A percentile compares a stretch with the other conserved stretches of the same genome.
phyloP scores from a whole-genome alignment of 1,140 invertebrate genomes.

The Sinella curviseta region DNA sequence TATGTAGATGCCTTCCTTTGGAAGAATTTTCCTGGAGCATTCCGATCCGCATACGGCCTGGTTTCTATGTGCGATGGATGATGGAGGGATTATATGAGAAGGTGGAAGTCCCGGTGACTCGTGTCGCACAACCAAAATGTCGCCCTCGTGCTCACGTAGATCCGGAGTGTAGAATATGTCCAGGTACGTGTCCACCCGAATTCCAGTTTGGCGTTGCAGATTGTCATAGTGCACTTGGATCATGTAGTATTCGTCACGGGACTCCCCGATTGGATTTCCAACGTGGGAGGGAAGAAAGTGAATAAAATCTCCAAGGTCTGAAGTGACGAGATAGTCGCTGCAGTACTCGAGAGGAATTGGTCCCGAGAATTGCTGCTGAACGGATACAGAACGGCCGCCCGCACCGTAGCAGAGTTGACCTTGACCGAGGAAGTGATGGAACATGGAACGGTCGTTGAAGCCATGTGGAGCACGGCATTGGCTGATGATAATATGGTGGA shows the following conservation, averaged over 20 bases:
- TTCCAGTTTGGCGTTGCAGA: slow-evolving; percentile 61
- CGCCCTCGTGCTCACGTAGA: background rate
- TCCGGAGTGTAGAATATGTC: slow-evolving; percentile 63
- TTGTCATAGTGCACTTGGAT: slow-evolving; percentile 69
- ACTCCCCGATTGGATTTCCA: slow-evolving; percentile 72
- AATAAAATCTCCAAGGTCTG: background rate
- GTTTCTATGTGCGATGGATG: background rate
- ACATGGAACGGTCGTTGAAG: too few species aligned
- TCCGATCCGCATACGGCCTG: background rate
- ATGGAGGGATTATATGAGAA: background rate
- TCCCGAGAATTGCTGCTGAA: too few species aligned
- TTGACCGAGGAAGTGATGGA: too few species aligned
- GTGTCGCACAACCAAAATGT: background rate
- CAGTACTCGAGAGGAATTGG: background rate
- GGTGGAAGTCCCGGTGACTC: background rate
- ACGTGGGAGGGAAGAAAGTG: slow-evolving; percentile 73
- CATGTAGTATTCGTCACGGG: slow-evolving; percentile 76
- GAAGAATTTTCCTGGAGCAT: background rate
- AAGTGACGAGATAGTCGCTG: too few species aligned
- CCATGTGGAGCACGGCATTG: too few species aligned
- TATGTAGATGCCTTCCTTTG: background rate
- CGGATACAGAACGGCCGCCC: too few species aligned
- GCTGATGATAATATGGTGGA: too few species aligned
- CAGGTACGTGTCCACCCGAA: slow-evolving; percentile 65
- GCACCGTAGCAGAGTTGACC: too few species aligned